A percentile compares a stretch with the other conserved stretches of the same genome.
Evolutionary conservation across 1,140 invertebrate genomes (phyloP).

Genomic region (Drosophila insularis): DNA sequence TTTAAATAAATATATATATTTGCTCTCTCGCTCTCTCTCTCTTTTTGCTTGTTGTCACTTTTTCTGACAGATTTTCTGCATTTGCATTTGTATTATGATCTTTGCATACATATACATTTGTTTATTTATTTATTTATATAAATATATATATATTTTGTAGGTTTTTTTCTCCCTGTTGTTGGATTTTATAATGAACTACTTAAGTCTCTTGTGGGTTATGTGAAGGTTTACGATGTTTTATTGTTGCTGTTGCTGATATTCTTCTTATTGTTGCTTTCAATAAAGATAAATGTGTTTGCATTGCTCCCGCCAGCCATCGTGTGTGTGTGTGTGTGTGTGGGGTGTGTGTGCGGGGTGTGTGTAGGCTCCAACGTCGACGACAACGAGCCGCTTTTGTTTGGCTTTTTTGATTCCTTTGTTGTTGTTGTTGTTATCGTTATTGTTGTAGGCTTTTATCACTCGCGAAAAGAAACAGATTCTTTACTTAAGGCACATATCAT

Average conservation of each 20-base stretch:
- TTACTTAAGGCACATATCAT: slow-evolving; percentile 59
- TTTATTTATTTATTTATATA: slow-evolving; percentile 33
- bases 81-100: slow-evolving; percentile 41
- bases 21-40: not conserved
- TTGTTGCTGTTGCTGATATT: slow-evolving; percentile 25
- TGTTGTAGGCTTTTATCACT: slow-evolving; percentile 58
- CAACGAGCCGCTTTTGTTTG: slow-evolving; percentile 11
- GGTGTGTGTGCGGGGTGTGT: slow-evolving; percentile 9
- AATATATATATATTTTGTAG: slow-evolving; percentile 27
- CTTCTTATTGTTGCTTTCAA: slow-evolving; percentile 56
- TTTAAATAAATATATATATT: slow-evolving; percentile 52
- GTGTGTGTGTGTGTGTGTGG: slow-evolving; percentile 10
- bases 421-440: slow-evolving; percentile 33
- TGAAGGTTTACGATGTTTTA: slow-evolving; percentile 57
- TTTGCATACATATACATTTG: slow-evolving; percentile 28
- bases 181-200: slow-evolving; percentile 48
- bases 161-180: slow-evolving; percentile 30
- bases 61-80: slow-evolving; percentile 16
- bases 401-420: slow-evolving; percentile 26
- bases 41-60: slow-evolving; percentile 18
- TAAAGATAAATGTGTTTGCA: slow-evolving; percentile 68
- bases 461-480: slow-evolving; percentile 40
- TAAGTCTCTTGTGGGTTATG: slow-evolving; percentile 33
- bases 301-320: slow-evolving; percentile 34
- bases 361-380: slow-evolving; percentile 10